These are phyloP conservation scores for Brachionus asplanchnoidis DNA, from an alignment of 1,140 invertebrate genomes.

Conservation along the genomic window DNA sequence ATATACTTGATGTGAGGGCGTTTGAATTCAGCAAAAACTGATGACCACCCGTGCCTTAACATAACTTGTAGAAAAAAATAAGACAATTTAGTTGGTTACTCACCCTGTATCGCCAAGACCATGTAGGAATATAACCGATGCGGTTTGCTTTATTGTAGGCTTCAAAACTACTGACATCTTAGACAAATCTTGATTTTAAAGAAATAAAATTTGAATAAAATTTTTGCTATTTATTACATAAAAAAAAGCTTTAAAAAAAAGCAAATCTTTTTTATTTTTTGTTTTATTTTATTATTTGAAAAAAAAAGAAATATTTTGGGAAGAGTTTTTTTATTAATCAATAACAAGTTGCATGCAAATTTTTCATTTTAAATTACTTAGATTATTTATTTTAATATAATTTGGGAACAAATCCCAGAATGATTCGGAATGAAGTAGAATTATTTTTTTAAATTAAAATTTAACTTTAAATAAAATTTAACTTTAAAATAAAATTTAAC, in stretches of 20 bases:
- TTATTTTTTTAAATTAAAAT: too few relatives aligned
- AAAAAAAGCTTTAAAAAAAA: neutral
- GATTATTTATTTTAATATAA: too few relatives aligned
- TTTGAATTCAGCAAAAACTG: neutral
- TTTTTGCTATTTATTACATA: neutral
- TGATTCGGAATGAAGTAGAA: too few relatives aligned
- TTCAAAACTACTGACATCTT: conserved; percentile 10
- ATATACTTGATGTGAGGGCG: conserved; percentile 24
- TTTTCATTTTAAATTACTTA: too few relatives aligned
- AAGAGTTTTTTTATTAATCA: too few relatives aligned
- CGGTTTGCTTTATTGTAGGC: conserved; percentile 36
- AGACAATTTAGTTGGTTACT: neutral
- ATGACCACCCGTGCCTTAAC: conserved; percentile 14
- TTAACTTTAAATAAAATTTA: too few relatives aligned
- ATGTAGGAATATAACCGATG: conserved; percentile 39
- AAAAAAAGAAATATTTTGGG: too few relatives aligned
- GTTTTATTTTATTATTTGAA: too few relatives aligned
- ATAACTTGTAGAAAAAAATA: neutral
- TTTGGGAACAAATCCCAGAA: too few relatives aligned
- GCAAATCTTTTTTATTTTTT: neutral
- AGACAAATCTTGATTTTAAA: neutral
- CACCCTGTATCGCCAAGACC: conserved; percentile 37
- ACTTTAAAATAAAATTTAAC: too few relatives aligned
- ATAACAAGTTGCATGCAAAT: too few relatives aligned
- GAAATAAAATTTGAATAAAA: neutral